Evolutionary conservation across 2,113 vertebrate genomes (phyloP).

Genomic region (Cyanistes caeruleus): DNA sequence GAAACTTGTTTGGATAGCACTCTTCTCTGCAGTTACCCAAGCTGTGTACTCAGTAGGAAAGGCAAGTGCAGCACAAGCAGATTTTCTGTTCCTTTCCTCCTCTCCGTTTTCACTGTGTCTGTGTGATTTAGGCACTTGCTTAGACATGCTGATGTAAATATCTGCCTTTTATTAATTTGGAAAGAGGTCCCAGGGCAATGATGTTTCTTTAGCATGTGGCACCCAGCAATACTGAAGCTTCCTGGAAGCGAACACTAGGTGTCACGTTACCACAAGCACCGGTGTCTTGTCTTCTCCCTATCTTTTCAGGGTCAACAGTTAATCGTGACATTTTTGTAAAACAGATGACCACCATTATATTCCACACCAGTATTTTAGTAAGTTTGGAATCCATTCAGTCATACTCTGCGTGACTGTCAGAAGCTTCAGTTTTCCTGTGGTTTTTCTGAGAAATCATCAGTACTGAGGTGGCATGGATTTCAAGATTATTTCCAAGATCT

Average conservation of each 20-base stretch:
- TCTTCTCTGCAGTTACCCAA: background rate
- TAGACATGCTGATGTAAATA: background rate
- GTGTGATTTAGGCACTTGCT: background rate
- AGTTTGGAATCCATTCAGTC: background rate
- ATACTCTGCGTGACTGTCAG: background rate
- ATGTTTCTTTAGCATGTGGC: background rate
- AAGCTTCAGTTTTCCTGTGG: background rate
- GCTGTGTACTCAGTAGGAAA: background rate
- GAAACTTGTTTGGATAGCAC: background rate
- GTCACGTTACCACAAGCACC: slow-evolving; percentile 33
- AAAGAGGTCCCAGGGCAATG: background rate
- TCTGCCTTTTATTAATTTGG: background rate
- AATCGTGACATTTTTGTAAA: background rate
- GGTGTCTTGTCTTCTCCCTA: accelerated
- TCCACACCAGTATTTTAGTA: background rate
- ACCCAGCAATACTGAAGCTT: background rate
- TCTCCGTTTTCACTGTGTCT: background rate
- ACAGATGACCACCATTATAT: background rate
- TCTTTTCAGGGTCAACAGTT: background rate
- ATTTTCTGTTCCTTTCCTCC: background rate
- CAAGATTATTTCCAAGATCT: background rate
- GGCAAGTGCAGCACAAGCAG: background rate
- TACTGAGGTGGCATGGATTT: background rate
- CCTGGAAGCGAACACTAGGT: slow-evolving; percentile 49
- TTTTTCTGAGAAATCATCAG: background rate